Conservation (phyloP, 2,113 vertebrate species). For the Ammodytes marinus region DNA sequence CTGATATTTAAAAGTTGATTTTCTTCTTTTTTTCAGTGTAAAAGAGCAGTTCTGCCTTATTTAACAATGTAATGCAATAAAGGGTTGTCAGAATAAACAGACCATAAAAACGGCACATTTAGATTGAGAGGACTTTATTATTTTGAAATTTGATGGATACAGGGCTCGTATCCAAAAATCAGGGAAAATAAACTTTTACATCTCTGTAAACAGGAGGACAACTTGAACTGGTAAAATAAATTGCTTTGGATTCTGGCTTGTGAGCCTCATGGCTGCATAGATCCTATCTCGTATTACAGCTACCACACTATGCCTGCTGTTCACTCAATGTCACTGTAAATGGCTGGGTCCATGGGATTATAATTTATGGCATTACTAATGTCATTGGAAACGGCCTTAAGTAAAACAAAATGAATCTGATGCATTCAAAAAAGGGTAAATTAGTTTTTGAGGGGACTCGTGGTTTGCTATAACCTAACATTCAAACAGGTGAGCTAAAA, state of each 20-base stretch:
- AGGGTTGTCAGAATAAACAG: constrained; percentile 77
- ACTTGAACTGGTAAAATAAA: constrained; percentile 23
- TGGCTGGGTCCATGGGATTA: background rate
- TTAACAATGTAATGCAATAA: constrained; percentile 84
- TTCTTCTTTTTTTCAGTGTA: constrained; percentile 36
- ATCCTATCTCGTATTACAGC: constrained; percentile 20
- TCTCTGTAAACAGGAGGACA: constrained; percentile 67
- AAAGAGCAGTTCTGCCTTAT: constrained; percentile 80
- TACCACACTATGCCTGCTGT: background rate
- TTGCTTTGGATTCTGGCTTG: constrained; percentile 67
- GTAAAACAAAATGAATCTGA: constrained; percentile 15
- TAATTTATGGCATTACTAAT: constrained; percentile 9
- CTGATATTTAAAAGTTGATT: constrained; percentile 79
- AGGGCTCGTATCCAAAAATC: constrained; percentile 63
- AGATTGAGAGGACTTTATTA: constrained; percentile 60
- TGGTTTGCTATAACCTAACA: background rate
- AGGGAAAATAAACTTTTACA: constrained; percentile 77
- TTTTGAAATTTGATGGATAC: constrained; percentile 43
- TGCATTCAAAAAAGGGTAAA: background rate
- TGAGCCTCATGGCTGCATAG: constrained; percentile 57
- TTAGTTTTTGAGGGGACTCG: background rate
- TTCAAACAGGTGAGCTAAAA: background rate
- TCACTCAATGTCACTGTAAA: constrained; percentile 3
- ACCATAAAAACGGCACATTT: constrained; percentile 54
- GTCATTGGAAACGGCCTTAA: background rate